Percentiles rank a stretch among this genome's conserved stretches.
Evolutionary conservation across 2,797 vertebrate species (phyloP).

Genomic region (Harpagifer antarcticus): DNA sequence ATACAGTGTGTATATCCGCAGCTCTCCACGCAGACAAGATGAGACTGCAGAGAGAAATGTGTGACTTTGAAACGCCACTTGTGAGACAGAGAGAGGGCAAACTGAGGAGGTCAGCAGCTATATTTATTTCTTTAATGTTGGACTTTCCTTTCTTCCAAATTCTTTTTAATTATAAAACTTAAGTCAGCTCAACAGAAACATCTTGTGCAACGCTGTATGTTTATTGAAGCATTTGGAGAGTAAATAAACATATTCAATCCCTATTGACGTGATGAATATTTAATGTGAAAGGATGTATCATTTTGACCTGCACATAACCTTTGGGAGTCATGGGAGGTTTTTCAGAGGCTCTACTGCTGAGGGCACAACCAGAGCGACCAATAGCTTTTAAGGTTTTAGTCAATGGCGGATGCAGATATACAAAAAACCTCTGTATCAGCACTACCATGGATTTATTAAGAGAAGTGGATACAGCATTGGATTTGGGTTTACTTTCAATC

Average conservation of each 20-base stretch:
- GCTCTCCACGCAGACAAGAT: constrained; percentile 58
- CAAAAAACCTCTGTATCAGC: background rate
- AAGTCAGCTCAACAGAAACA: constrained; percentile 10
- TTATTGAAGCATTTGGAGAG: background rate
- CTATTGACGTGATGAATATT: too few species aligned
- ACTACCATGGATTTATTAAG: background rate
- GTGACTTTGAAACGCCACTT: constrained; percentile 64
- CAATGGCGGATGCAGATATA: constrained; percentile 10
- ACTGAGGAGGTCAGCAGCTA: constrained; percentile 41
- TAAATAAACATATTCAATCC: too few species aligned
- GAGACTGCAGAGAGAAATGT: constrained; percentile 65
- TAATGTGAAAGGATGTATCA: too few species aligned
- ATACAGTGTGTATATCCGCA: constrained; percentile 50
- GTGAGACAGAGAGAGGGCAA: constrained; percentile 47
- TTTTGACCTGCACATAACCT: background rate
- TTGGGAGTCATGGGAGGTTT: background rate
- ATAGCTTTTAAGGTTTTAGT: constrained; percentile 3
- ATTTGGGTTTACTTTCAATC: too few species aligned
- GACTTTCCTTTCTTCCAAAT: constrained; percentile 5
- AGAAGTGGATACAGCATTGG: too few species aligned
- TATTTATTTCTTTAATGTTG: background rate
- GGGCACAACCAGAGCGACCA: background rate
- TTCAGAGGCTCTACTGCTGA: background rate
- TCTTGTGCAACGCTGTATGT: background rate
- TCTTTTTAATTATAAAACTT: constrained; percentile 2